A percentile compares a stretch with the other conserved stretches of the same genome.
phyloP scores from a whole-genome alignment of 2,113 vertebrate genomes.

The Prochilodus magdalenae region DNA sequence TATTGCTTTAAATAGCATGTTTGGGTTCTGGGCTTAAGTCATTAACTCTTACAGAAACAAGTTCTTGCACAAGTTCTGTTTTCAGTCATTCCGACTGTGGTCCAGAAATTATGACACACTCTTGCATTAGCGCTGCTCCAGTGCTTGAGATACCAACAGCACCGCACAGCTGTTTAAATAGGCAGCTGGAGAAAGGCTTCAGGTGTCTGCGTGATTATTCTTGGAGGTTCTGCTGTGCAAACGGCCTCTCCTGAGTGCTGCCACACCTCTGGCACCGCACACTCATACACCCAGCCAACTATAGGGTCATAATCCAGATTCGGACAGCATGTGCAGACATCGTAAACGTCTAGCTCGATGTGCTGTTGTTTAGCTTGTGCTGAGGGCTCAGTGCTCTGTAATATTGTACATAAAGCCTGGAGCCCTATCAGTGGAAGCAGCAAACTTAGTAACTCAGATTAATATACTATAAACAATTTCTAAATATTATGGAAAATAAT shows the following conservation, averaged over 20 bases:
- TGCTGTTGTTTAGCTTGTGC: background rate
- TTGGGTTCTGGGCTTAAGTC: background rate
- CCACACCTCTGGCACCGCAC: constrained; percentile 16
- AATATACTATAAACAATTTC: too few species aligned
- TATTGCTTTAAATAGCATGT: background rate
- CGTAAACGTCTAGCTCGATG: constrained; percentile 13
- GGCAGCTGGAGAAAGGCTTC: background rate
- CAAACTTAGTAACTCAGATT: too few species aligned
- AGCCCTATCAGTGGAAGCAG: too few species aligned
- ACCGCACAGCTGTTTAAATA: constrained; percentile 48
- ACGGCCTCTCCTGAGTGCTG: constrained; percentile 16
- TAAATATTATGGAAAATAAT: too few species aligned
- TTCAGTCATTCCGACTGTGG: background rate
- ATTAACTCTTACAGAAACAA: background rate
- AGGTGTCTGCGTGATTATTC: background rate
- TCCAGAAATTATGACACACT: constrained; percentile 13
- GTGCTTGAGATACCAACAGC: background rate
- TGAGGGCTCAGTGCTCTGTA: background rate
- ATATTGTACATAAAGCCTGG: too few species aligned
- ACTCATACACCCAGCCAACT: background rate
- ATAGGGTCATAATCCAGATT: constrained; percentile 13
- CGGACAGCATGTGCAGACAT: constrained; percentile 31
- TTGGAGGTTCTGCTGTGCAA: constrained; percentile 19
- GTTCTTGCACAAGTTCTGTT: background rate
- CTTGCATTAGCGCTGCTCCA: background rate